These are phyloP conservation scores for Oreochromis niloticus DNA, from an alignment of 2,113 vertebrate genomes.

Conservation along the genomic window DNA sequence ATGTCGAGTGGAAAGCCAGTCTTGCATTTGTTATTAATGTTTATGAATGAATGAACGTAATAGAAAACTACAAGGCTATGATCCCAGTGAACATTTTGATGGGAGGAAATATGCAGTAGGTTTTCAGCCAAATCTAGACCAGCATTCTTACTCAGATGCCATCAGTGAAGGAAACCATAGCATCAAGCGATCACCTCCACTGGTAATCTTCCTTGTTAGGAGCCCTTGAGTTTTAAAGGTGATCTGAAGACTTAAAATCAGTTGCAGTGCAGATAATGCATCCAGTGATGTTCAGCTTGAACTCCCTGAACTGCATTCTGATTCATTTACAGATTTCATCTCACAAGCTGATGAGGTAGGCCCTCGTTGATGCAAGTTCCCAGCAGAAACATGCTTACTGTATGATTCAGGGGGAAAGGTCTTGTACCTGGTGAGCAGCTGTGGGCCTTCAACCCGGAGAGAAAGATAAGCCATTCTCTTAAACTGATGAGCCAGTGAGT, in stretches of 20 bases:
- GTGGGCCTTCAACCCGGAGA: accelerated
- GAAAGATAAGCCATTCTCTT: background rate
- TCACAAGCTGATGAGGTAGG: background rate
- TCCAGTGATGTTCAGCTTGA: background rate
- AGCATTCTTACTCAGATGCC: background rate
- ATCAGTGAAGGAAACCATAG: background rate
- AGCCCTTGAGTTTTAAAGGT: background rate
- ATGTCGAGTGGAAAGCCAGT: background rate
- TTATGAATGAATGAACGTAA: background rate
- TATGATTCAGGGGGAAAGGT: background rate
- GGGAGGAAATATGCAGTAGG: background rate
- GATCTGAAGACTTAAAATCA: background rate
- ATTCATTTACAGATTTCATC: background rate
- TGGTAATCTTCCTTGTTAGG: background rate
- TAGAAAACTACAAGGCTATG: background rate
- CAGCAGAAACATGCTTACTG: background rate
- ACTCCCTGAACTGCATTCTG: background rate
- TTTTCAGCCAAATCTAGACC: background rate
- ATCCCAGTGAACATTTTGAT: background rate
- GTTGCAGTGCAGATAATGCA: background rate
- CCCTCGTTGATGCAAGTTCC: background rate
- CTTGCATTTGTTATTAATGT: background rate
- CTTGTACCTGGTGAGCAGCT: background rate
- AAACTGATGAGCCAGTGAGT: background rate
- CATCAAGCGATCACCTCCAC: background rate